Percentiles rank a stretch among this genome's conserved stretches.
Evolutionary conservation across 2,888 invertebrate species (phyloP).

Genomic region (Agonopterix heracliana): DNA sequence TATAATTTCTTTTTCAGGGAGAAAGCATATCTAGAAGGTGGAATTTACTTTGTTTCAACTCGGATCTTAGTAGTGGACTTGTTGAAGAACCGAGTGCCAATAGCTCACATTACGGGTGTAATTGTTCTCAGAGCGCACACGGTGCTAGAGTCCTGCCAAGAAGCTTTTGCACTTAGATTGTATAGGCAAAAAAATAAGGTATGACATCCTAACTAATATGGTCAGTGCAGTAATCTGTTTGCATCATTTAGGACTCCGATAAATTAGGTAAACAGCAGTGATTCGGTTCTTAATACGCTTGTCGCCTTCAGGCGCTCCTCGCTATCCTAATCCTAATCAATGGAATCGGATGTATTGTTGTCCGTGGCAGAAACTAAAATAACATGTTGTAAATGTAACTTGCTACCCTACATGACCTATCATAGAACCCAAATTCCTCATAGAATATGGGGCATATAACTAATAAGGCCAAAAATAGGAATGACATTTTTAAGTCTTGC

Average conservation of each 20-base stretch:
- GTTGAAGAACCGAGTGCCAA: slow-evolving; percentile 92
- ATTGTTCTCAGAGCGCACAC: slow-evolving; percentile 93
- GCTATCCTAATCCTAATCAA: no score
- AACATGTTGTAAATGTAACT: no score
- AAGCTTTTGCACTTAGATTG: slow-evolving; percentile 94
- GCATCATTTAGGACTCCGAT: background rate
- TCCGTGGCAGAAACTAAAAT: no score
- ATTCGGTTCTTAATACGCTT: background rate
- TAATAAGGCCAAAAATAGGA: no score
- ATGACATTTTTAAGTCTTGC: no score
- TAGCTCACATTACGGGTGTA: slow-evolving; percentile 92
- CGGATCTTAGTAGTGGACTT: slow-evolving; percentile 97
- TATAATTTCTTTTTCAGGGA: slow-evolving; percentile 67
- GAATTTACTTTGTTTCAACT: slow-evolving; percentile 95
- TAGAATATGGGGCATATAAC: no score
- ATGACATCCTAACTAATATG: background rate
- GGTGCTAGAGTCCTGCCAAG: slow-evolving; percentile 92
- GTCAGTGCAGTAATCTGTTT: background rate
- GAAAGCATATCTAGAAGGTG: slow-evolving; percentile 92
- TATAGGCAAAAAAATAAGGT: slow-evolving; percentile 95
- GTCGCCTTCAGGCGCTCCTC: no score
- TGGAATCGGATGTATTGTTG: no score
- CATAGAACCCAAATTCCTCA: no score
- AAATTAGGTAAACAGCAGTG: background rate
- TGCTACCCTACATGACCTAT: no score